A percentile compares a stretch with the other conserved stretches of the same genome.
Evolutionary conservation across 2,113 vertebrate genomes (phyloP).

Genomic region (Pelecanus crispus): DNA sequence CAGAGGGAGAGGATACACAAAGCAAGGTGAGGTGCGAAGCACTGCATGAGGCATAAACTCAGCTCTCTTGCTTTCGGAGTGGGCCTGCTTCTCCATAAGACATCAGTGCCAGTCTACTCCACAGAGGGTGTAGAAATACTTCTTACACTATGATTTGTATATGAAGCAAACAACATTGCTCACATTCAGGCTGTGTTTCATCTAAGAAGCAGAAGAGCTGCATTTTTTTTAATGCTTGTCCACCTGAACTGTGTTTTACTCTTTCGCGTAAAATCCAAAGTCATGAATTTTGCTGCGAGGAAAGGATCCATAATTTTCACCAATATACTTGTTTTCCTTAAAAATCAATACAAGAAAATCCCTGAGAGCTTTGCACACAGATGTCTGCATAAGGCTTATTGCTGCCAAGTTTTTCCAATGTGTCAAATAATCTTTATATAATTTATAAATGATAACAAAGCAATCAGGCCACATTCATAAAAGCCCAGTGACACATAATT

Average conservation of each 20-base stretch:
- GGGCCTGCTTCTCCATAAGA: background rate
- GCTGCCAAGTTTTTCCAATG: constrained; percentile 50
- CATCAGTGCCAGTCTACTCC: background rate
- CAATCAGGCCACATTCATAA: constrained; percentile 77
- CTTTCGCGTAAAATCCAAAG: background rate
- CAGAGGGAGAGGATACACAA: background rate
- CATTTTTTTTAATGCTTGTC: background rate
- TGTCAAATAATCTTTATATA: constrained; percentile 71
- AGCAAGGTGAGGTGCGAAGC: background rate
- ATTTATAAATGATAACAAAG: constrained; percentile 79
- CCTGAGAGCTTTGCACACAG: constrained; percentile 31
- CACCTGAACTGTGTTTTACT: background rate
- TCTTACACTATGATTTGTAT: background rate
- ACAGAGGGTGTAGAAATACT: background rate
- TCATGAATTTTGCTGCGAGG: background rate
- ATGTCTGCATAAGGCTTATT: constrained; percentile 56
- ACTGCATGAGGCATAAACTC: background rate
- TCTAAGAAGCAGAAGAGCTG: background rate
- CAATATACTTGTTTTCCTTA: constrained; percentile 25
- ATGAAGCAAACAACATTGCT: background rate
- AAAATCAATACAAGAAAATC: constrained; percentile 42
- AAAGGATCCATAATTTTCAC: constrained; percentile 1
- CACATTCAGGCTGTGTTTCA: background rate
- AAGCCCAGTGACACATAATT: constrained; percentile 76
- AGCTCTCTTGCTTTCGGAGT: background rate